Evolutionary conservation across 2,888 invertebrate genomes (phyloP).

Genomic region (Entomobrya multifasciata): DNA sequence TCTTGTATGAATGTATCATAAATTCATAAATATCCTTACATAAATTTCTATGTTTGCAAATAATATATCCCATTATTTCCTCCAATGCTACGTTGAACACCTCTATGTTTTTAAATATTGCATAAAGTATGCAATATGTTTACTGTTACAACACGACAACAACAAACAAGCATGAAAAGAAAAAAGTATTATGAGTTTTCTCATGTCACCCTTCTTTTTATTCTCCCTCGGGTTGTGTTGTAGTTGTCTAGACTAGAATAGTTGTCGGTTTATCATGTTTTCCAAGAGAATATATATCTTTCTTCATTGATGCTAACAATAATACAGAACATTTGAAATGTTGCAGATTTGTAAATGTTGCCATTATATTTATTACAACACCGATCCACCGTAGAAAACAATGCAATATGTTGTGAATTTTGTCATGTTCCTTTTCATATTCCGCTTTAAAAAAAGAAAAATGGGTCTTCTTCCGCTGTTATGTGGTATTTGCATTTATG

Average conservation of each 20-base stretch:
- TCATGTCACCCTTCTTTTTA: constrained; percentile 39
- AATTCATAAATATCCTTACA: too few species aligned
- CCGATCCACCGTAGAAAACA: constrained; percentile 51
- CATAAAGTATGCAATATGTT: not conserved
- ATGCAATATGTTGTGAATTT: constrained; percentile 47
- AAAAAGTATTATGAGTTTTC: constrained; percentile 48
- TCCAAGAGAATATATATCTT: too few species aligned
- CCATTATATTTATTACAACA: constrained; percentile 9
- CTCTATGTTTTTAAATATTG: too few species aligned
- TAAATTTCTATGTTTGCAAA: too few species aligned
- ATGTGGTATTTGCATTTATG: constrained; percentile 6
- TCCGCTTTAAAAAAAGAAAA: too few species aligned
- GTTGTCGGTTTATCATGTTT: too few species aligned
- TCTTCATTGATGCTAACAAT: constrained; percentile 18
- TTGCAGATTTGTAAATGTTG: constrained; percentile 69
- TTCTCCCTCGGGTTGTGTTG: constrained; percentile 21
- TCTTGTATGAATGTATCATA: too few species aligned
- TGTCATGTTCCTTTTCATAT: constrained; percentile 56
- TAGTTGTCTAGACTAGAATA: too few species aligned
- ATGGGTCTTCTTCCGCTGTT: too few species aligned
- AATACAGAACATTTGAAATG: constrained; percentile 61
- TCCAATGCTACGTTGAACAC: too few species aligned
- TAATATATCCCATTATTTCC: too few species aligned
- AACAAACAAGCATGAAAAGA: not conserved
- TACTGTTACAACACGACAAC: constrained; percentile 7